Evolutionary conservation across 2,888 invertebrate genomes (phyloP).

Genomic region (Teleogryllus oceanicus): DNA sequence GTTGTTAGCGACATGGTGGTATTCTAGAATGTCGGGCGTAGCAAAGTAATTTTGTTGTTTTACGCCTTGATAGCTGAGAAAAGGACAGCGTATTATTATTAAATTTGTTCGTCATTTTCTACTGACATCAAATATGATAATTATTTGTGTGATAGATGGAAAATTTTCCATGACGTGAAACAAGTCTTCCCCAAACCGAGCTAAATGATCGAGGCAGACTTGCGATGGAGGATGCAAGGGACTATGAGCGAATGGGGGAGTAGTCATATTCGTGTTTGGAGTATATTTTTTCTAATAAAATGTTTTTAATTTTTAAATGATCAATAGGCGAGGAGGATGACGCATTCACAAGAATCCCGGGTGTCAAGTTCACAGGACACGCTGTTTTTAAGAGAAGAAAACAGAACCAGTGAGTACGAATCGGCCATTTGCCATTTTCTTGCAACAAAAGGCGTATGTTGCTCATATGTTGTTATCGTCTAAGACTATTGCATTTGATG

Average conservation of each 20-base stretch:
- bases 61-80: too few relatives aligned
- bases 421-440: conserved; percentile 25
- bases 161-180: neutral
- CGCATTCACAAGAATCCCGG: conserved; percentile 34
- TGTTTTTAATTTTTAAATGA: neutral
- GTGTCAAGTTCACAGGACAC: conserved; percentile 34
- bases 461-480: neutral
- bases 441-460: neutral
- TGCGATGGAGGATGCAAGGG: conserved; percentile 24
- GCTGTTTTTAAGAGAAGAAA: conserved; percentile 30
- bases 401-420: conserved; percentile 33
- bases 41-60: neutral
- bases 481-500: too few relatives aligned
- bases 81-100: too few relatives aligned
- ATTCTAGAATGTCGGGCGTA: neutral
- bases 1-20: neutral
- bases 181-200: neutral
- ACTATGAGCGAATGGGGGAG: neutral
- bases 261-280: neutral
- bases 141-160: neutral
- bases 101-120: neutral
- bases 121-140: neutral
- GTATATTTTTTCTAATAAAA: neutral
- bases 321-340: conserved; percentile 30
- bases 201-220: neutral